Conservation (phyloP, 2,113 vertebrate genomes). For the Lepus europaeus region DNA sequence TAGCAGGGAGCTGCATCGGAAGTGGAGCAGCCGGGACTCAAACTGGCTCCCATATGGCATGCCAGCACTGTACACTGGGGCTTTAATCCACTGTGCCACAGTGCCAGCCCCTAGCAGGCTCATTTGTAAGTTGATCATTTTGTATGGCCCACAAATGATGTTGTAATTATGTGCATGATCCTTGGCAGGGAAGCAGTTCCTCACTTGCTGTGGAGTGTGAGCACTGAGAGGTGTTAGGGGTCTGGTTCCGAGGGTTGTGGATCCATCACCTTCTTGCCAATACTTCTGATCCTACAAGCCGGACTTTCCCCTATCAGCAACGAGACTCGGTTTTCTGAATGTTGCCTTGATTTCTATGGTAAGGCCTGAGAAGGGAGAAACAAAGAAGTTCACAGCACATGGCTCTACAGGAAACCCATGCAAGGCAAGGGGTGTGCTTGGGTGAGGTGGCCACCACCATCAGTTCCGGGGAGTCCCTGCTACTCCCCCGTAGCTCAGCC, state of each 20-base stretch:
- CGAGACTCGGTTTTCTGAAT: not conserved
- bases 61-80: too few species aligned
- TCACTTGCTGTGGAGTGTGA: not conserved
- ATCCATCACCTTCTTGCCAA: not conserved
- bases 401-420: accelerated
- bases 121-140: too few species aligned
- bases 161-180: too few species aligned
- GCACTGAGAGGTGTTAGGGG: not conserved
- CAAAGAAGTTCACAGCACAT: not conserved
- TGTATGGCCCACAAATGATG: too few species aligned
- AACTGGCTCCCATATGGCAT: too few species aligned
- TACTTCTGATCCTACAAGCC: not conserved
- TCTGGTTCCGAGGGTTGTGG: not conserved
- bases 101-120: too few species aligned
- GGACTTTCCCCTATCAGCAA: not conserved
- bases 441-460: not conserved
- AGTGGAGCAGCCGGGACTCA: too few species aligned
- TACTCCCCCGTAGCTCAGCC: not conserved
- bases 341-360: not conserved
- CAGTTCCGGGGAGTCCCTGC: not conserved
- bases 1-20: too few species aligned
- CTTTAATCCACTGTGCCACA: too few species aligned
- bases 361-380: not conserved
- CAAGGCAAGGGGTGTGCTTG: not conserved
- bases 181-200: too few species aligned